phyloP scores from a whole-genome alignment of 2,888 invertebrate species.

The Apeira syringaria region DNA sequence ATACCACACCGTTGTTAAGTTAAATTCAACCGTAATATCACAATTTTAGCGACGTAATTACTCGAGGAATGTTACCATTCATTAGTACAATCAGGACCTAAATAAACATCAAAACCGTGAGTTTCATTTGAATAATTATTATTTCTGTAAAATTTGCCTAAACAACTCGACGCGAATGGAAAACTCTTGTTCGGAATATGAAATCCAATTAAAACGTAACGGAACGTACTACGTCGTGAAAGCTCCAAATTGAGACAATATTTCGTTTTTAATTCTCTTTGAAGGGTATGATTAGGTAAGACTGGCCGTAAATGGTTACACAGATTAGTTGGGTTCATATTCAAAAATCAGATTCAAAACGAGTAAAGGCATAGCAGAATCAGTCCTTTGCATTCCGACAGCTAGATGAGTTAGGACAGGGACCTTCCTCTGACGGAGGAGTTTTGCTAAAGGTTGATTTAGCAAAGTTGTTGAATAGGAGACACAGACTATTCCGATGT shows the following conservation, averaged over 20 bases:
- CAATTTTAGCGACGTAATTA: conserved; percentile 11
- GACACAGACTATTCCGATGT: too few relatives aligned
- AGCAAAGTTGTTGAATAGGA: too few relatives aligned
- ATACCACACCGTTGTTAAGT: conserved; percentile 16
- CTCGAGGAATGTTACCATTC: conserved; percentile 27
- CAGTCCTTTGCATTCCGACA: too few relatives aligned
- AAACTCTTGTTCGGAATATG: conserved; percentile 33
- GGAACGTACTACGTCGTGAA: conserved; percentile 18
- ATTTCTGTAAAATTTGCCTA: conserved; percentile 60
- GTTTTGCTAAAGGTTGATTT: too few relatives aligned
- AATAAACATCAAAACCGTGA: conserved; percentile 56
- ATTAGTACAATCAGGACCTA: conserved; percentile 66
- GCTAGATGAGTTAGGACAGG: too few relatives aligned
- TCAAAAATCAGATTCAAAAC: conserved; percentile 4
- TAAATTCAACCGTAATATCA: conserved; percentile 3
- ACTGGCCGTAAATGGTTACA: background rate
- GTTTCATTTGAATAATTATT: conserved; percentile 66
- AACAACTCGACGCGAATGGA: conserved; percentile 42
- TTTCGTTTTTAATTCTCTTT: conserved; percentile 22
- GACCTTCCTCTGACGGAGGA: too few relatives aligned
- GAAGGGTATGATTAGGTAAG: conserved; percentile 6
- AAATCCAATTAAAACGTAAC: conserved; percentile 29
- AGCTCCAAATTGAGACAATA: conserved; percentile 24
- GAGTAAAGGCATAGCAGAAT: too few relatives aligned
- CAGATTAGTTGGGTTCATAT: conserved; percentile 10